Percentiles rank a stretch among this genome's conserved stretches.
These are phyloP conservation scores for Heliangelus exortis DNA, from an alignment of 2,797 vertebrate genomes.

Conservation along the genomic window DNA sequence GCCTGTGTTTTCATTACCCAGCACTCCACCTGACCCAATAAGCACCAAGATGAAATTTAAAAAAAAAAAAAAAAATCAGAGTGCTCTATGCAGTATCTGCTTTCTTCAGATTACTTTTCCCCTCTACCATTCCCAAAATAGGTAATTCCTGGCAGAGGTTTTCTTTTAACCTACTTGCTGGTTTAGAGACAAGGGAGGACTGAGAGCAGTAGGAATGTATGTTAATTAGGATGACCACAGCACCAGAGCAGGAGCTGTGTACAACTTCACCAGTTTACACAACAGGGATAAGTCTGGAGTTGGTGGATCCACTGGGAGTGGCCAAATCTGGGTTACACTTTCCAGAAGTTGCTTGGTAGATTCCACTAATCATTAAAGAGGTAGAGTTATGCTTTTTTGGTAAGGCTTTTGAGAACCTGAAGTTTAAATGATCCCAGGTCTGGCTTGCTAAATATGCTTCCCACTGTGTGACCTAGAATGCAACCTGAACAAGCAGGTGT, in stretches of 20 bases:
- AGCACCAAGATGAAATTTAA: fast-evolving
- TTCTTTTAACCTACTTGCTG: background rate
- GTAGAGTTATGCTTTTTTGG: background rate
- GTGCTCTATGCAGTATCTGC: background rate
- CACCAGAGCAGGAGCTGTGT: background rate
- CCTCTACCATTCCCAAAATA: background rate
- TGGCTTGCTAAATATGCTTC: background rate
- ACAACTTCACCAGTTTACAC: background rate
- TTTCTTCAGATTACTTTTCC: background rate
- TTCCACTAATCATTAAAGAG: background rate
- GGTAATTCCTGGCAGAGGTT: background rate
- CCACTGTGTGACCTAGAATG: background rate
- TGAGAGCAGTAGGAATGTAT: background rate
- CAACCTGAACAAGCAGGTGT: background rate
- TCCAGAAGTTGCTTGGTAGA: background rate
- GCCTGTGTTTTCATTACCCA: background rate
- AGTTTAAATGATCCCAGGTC: background rate
- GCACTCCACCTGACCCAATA: background rate
- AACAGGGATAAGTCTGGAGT: background rate
- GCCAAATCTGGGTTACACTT: background rate
- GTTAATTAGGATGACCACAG: background rate
- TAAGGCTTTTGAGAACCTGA: background rate
- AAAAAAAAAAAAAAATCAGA: background rate
- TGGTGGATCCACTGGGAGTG: background rate
- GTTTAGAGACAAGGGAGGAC: background rate